phyloP scores from a whole-genome alignment of 2,113 vertebrate species.

The Gopherus evgoodei region DNA sequence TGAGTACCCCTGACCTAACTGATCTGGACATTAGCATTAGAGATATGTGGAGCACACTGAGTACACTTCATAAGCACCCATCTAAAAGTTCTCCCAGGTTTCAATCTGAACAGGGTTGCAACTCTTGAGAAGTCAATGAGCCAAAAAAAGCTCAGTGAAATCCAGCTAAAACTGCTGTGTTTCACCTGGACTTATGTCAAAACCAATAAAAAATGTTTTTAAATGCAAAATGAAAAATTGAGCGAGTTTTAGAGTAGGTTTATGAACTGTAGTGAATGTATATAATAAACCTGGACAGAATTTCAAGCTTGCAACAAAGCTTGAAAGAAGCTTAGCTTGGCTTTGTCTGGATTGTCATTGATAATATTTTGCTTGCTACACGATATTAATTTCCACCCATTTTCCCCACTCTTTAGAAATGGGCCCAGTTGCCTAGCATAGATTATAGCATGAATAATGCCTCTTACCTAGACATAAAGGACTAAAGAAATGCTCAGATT shows the following conservation, averaged over 20 bases:
- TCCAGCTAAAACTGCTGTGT: conserved; percentile 1
- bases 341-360: conserved; percentile 46
- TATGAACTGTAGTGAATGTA: conserved; percentile 50
- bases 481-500: not conserved
- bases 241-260: not conserved
- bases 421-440: accelerated
- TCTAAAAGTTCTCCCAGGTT: conserved; percentile 50
- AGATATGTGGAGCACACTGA: not conserved
- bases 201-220: not conserved
- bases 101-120: conserved; percentile 41
- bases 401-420: not conserved
- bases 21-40: conserved; percentile 14
- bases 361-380: conserved; percentile 23
- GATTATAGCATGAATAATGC: not conserved
- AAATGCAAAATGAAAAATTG: not conserved
- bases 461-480: not conserved
- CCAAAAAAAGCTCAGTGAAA: conserved; percentile 61
- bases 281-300: conserved; percentile 37
- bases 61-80: conserved; percentile 17
- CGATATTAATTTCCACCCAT: not conserved
- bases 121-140: conserved; percentile 43
- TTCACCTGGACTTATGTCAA: not conserved
- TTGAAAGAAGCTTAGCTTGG: not conserved
- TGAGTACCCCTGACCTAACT: not conserved
- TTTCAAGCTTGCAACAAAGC: not conserved